Conservation (phyloP, 2,888 invertebrate species). For the Sicus ferrugineus region DNA sequence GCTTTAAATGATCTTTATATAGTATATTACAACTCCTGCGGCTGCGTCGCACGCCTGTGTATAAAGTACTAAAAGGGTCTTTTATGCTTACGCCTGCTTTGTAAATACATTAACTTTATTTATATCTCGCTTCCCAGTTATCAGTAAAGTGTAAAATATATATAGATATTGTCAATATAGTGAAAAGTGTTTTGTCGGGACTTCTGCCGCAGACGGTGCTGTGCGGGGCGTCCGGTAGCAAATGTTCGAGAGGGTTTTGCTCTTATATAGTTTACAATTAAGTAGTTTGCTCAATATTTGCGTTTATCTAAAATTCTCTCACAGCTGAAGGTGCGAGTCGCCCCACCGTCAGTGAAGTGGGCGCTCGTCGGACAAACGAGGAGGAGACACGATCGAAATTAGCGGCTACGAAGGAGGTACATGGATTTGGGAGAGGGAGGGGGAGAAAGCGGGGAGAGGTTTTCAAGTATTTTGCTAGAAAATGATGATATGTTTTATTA, state of each 20-base stretch:
- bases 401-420: background rate
- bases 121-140: constrained; percentile 30
- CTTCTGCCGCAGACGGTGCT: constrained; percentile 41
- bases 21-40: background rate
- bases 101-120: constrained; percentile 53
- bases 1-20: constrained; percentile 31
- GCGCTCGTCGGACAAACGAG: constrained; percentile 7
- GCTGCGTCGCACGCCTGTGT: constrained; percentile 46
- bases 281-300: constrained; percentile 2
- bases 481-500: constrained; percentile 33
- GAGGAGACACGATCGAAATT: background rate
- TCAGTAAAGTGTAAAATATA: constrained; percentile 63
- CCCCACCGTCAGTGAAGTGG: constrained; percentile 35
- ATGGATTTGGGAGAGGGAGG: background rate
- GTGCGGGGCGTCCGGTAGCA: constrained; percentile 39
- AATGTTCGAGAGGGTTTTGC: constrained; percentile 32
- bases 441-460: background rate
- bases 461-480: constrained; percentile 4
- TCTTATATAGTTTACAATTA: constrained; percentile 12
- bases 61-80: constrained; percentile 57
- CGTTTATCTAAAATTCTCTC: constrained; percentile 51
- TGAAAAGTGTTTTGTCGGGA: constrained; percentile 60
- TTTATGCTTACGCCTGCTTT: constrained; percentile 41
- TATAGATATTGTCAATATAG: constrained; percentile 64
- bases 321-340: constrained; percentile 24